Conservation (phyloP, 30 jellyfish, hydroid and myxozoan species). For the Aurelia aurita complex sp. Pacific region DNA sequence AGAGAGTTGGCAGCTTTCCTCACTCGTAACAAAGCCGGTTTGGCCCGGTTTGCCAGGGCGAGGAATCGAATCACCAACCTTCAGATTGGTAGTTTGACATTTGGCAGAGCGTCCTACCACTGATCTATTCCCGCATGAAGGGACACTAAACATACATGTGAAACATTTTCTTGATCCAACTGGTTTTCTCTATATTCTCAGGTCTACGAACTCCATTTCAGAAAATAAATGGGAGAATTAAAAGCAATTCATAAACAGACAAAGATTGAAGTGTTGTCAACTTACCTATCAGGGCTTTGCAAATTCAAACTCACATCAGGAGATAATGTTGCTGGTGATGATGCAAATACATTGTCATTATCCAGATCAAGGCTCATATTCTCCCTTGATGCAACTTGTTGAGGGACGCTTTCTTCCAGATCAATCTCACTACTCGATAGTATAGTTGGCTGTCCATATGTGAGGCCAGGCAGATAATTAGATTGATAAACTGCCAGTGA, state of each 20-base stretch:
- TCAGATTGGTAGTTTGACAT: too few relatives aligned
- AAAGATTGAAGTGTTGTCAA: not conserved
- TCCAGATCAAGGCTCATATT: conserved; percentile 20
- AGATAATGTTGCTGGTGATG: conserved; percentile 32
- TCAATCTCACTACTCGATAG: conserved; percentile 56
- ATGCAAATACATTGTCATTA: not conserved
- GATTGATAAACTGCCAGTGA: conserved; percentile 65
- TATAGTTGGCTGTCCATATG: conserved; percentile 56
- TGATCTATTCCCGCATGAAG: too few relatives aligned
- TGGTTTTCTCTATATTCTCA: too few relatives aligned
- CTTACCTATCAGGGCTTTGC: conserved; percentile 45
- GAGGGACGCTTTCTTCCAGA: conserved; percentile 38
- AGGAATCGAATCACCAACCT: too few relatives aligned
- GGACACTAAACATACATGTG: too few relatives aligned
- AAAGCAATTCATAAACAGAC: not conserved
- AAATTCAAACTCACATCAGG: conserved; percentile 20
- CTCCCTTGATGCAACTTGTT: conserved; percentile 3
- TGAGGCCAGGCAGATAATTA: conserved; percentile 61
- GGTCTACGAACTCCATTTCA: too few relatives aligned
- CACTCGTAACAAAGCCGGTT: too few relatives aligned
- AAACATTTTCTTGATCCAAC: too few relatives aligned
- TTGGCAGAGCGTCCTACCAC: too few relatives aligned
- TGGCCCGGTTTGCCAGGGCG: too few relatives aligned
- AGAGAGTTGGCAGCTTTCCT: too few relatives aligned
- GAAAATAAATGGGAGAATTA: too few relatives aligned